A percentile compares a stretch with the other conserved stretches of the same genome.
These are phyloP conservation scores for Apocrypta bakeri DNA, from an alignment of 1,140 invertebrate species.

Conservation along the genomic window DNA sequence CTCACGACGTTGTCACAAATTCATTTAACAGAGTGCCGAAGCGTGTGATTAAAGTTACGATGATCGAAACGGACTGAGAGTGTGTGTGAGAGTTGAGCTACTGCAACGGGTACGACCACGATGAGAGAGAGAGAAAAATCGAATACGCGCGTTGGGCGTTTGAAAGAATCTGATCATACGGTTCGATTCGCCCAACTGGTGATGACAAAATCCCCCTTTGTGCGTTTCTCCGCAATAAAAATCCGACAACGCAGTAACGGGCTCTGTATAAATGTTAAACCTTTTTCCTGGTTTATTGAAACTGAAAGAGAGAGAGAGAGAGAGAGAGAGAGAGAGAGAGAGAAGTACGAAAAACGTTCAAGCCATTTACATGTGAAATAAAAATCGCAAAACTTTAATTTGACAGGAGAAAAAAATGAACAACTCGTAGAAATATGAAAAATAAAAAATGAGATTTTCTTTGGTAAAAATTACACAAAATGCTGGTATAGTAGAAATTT, in stretches of 20 bases:
- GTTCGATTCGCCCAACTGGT: neutral
- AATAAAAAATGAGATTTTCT: no score
- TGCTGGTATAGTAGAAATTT: no score
- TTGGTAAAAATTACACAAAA: no score
- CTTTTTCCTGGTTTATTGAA: neutral
- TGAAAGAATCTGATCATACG: constrained; percentile 15
- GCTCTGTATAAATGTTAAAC: neutral
- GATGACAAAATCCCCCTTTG: neutral
- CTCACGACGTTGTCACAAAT: neutral
- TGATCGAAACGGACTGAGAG: constrained; percentile 4
- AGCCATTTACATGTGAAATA: neutral
- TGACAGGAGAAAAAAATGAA: neutral
- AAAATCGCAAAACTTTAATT: neutral
- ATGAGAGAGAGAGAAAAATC: neutral
- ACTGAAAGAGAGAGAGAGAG: neutral
- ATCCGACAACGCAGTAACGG: neutral
- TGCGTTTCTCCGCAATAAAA: neutral
- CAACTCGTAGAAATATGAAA: no score
- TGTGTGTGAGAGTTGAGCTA: neutral
- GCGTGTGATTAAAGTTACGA: constrained; percentile 14
- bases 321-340: neutral
- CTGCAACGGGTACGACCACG: no score
- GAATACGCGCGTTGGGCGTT: neutral
- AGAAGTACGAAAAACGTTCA: no score
- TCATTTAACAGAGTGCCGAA: neutral